A percentile compares a stretch with the other conserved stretches of the same genome.
phyloP scores from a whole-genome alignment of 2,888 invertebrate species.

The Pinctada fucata region DNA sequence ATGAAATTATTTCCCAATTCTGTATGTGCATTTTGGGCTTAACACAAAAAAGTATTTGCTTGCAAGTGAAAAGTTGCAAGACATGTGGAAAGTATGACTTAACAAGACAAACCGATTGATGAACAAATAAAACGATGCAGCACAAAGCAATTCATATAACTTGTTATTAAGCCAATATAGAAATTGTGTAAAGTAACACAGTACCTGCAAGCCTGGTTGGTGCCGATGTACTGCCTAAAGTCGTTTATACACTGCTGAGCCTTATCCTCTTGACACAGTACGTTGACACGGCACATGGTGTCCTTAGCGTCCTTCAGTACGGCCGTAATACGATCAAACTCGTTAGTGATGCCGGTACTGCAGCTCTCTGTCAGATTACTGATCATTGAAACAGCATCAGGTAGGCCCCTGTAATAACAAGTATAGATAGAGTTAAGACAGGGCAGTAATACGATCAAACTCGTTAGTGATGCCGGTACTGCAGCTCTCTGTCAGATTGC shows the following conservation, averaged over 20 bases:
- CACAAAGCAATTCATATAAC: too few relatives aligned
- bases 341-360: not conserved
- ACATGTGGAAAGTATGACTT: too few relatives aligned
- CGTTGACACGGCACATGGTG: slow-evolving; percentile 16
- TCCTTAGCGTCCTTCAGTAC: slow-evolving; percentile 17
- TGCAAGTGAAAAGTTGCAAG: too few relatives aligned
- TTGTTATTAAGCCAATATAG: not conserved
- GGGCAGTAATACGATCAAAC: not conserved
- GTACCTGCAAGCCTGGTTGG: slow-evolving; percentile 23
- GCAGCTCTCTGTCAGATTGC: slow-evolving; percentile 12
- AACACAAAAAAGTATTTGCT: too few relatives aligned
- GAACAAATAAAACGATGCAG: too few relatives aligned
- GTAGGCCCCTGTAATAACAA: slow-evolving; percentile 3
- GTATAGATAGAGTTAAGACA: not conserved
- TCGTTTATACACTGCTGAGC: slow-evolving; percentile 22
- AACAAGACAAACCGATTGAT: too few relatives aligned
- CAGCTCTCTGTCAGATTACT: slow-evolving; percentile 16
- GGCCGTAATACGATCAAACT: not conserved
- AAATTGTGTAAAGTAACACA: not conserved
- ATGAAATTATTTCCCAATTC: too few relatives aligned
- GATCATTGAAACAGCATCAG: slow-evolving; percentile 18
- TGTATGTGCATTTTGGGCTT: too few relatives aligned
- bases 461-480: not conserved
- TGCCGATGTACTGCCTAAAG: not conserved
- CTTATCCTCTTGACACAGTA: not conserved